Evolutionary conservation across 2,113 vertebrate genomes (phyloP).

Genomic region (Nycticebus coucang): DNA sequence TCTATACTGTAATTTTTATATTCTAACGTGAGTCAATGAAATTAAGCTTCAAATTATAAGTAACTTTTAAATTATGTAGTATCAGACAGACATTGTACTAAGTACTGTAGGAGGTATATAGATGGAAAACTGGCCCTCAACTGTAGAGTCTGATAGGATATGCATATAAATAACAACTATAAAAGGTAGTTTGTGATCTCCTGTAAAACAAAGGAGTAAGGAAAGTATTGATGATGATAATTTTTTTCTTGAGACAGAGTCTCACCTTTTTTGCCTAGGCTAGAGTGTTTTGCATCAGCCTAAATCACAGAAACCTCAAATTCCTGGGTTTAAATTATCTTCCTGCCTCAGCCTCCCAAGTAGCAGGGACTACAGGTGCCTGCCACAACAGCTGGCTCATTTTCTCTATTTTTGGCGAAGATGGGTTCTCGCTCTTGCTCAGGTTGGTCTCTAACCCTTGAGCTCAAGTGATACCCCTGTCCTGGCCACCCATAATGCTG

Average conservation of each 20-base stretch:
- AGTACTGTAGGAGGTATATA: neutral
- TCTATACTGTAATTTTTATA: neutral
- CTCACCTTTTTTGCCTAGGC: no score
- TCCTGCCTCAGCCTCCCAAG: no score
- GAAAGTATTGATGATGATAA: constrained; percentile 1
- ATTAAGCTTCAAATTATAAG: neutral
- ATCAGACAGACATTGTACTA: neutral
- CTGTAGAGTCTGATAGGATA: neutral
- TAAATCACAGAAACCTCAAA: no score
- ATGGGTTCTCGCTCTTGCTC: no score
- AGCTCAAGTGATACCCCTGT: no score
- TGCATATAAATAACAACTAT: neutral
- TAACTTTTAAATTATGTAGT: neutral
- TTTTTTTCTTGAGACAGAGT: neutral
- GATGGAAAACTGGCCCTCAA: neutral
- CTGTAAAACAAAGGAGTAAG: neutral
- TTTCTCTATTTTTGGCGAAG: no score
- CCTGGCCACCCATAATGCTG: no score
- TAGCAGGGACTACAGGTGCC: no score
- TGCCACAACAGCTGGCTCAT: no score
- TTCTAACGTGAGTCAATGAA: neutral
- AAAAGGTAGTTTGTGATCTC: neutral
- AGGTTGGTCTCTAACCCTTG: no score
- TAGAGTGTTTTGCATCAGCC: no score
- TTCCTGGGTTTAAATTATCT: no score